Base-by-base conservation (phyloP, 2,888 invertebrate genomes). In the Osmoderma eremita region DNA sequence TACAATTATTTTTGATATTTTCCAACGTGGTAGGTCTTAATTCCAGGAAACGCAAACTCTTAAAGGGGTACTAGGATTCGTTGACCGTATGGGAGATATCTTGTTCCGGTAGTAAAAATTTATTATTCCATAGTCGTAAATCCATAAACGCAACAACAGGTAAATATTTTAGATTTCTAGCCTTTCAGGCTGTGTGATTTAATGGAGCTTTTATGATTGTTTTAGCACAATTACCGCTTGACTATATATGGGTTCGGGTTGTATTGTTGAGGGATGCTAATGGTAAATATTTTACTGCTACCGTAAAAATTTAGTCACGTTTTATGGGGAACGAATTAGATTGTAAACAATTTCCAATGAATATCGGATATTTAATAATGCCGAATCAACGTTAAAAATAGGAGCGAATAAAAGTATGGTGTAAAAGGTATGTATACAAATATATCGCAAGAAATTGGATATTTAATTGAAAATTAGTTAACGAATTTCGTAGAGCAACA, bases 41-140 rank as follows among this genome's bases (percentile, higher is more conserved):
- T 63, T 63, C 63, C 10, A 8, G 12, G 63, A 53, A 63, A 17
- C 38, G 13, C 12, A 30, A 10, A 30, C 1, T 6, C 30, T 30
- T 30, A 30, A 1, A 30, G 30, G 1, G 3, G 30, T 30, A 30
- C 17, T 38, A 36, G n/a, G 53, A 53, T 36, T 50, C 24, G 22
- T 13, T 6, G 12, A 22, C 24, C 20, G 50, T 20, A 22, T 2
- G 13, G 8, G 38, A 38, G 45, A 50, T 50, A 38, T 63, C 51
- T 51, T 24, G 63, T 63, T 63, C 63, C 63, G 63, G 63, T 63
- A 51, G 53, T 63, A 56, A 63, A 62, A 63, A 17, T 49, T 63
- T 53, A 53, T 51, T 42, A 24, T 63, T 53, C n/a, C 41, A 24
- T 13, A 24, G 36, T 24, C 53, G 53, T 63, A 63, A 63, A 63